Percentiles rank a stretch among this genome's conserved stretches.
These are phyloP conservation scores for Sardinella longiceps DNA, from an alignment of 2,797 vertebrate species.

Conservation along the genomic window DNA sequence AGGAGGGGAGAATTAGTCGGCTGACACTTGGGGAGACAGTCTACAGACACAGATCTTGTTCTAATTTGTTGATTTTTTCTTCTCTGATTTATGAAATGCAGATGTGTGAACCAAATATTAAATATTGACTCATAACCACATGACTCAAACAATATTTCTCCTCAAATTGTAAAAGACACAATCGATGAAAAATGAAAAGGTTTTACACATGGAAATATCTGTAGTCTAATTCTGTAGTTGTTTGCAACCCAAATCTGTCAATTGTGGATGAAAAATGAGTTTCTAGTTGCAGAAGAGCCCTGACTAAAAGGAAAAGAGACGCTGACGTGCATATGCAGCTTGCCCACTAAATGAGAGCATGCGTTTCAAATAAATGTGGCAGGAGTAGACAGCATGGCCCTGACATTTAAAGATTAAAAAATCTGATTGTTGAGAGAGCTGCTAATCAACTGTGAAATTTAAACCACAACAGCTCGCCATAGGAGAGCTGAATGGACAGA, in stretches of 20 bases:
- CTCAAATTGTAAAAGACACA: not conserved
- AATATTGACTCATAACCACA: conserved; percentile 1
- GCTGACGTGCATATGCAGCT: not conserved
- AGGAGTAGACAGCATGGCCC: not conserved
- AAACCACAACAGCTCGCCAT: conserved; percentile 42
- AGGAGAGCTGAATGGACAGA: conserved; percentile 37
- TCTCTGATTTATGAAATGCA: not conserved
- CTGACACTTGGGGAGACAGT: not conserved
- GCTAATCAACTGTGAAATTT: conserved; percentile 51
- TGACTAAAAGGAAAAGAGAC: not conserved
- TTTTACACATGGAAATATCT: not conserved
- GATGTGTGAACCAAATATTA: not conserved
- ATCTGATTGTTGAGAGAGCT: conserved; percentile 48
- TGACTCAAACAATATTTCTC: not conserved
- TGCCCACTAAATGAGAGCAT: not conserved
- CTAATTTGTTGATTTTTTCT: not conserved
- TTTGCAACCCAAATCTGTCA: conserved; percentile 22
- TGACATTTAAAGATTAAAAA: conserved; percentile 49
- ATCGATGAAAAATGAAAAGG: not conserved
- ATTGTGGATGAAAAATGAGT: conserved; percentile 4
- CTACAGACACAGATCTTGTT: not conserved
- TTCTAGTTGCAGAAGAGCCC: not conserved
- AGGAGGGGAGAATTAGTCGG: not conserved
- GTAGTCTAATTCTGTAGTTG: not conserved
- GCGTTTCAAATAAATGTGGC: conserved; percentile 20